Evolutionary conservation across 2,797 vertebrate genomes (phyloP).

Genomic region (Pseudochaenichthys georgianus): DNA sequence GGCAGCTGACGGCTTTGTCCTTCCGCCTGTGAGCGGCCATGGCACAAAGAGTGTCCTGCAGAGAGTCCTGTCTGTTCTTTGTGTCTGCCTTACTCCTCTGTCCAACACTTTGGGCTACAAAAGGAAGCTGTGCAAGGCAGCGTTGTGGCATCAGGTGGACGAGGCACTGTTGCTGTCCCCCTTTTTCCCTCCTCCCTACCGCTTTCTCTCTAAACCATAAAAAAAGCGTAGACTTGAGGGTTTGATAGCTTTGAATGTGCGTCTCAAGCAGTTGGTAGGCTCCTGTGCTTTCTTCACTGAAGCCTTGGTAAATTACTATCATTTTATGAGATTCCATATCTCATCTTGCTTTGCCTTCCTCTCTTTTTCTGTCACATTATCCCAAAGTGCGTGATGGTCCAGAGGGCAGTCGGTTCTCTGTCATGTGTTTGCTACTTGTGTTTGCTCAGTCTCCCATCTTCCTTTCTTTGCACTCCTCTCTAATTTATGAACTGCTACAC

Average conservation of each 20-base stretch:
- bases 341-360: constrained; percentile 30
- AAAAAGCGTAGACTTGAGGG: constrained; percentile 18
- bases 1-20: constrained; percentile 82
- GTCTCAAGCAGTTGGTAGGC: not conserved
- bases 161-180: constrained; percentile 37
- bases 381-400: constrained; percentile 53
- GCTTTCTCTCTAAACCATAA: constrained; percentile 26
- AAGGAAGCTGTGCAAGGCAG: constrained; percentile 57
- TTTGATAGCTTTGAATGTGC: constrained; percentile 23
- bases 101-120: constrained; percentile 68
- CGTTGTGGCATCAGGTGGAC: constrained; percentile 80
- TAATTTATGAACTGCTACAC: constrained; percentile 81
- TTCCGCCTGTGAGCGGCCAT: constrained; percentile 59
- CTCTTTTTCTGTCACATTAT: constrained; percentile 48
- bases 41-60: constrained; percentile 78
- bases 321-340: constrained; percentile 36
- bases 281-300: constrained; percentile 19
- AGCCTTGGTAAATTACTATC: constrained; percentile 23
- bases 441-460: constrained; percentile 71
- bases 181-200: constrained; percentile 30
- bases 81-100: constrained; percentile 73
- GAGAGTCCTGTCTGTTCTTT: constrained; percentile 84
- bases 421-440: constrained; percentile 71
- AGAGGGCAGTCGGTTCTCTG: constrained; percentile 42
- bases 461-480: constrained; percentile 69